Base-by-base conservation (phyloP, 2,797 vertebrate species). In the Sebastolobus alascanus region DNA sequence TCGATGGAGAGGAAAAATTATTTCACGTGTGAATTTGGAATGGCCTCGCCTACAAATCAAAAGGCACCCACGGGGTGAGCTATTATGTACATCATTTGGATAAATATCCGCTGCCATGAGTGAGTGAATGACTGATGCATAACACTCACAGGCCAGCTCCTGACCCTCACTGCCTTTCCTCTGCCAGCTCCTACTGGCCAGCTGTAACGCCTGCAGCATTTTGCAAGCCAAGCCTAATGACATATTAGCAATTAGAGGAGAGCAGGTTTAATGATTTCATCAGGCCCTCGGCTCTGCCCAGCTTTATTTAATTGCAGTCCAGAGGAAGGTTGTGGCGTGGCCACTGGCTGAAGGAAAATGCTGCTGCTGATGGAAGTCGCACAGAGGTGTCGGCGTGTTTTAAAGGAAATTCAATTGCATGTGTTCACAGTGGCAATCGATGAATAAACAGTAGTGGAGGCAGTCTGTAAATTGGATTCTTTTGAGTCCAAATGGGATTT, bases 191-290 rank as follows among this genome's bases (percentile, higher is more conserved):
- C 77, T 61, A 38, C 52, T 33, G 63, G 25, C 64, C 46, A 77
- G 65, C 73, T 79, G 69, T 52, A 80, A 80, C 33, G 86, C 52
- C 73, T 5, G 1, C 61, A 61, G 76, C 81, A 67, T 82, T 81
- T 77, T 64, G 77, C 63, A 78, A 79, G 75, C 76, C 79, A 67
- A 73, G 73, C 72, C 74, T 66, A 61, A 85, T 89, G 89, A 87
- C 76, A 68, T 75, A 90, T 89, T 69, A 85, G 75, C 89, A 92
- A 82, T 91, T 85, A 84, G 84, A 90, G 46, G 83, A 75, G 81
- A 87, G 82, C 78, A 84, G 68, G 59, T 89, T 84, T 80, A 81
- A 88, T 90, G 80, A 87, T 89, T 87, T 83, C 79, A 83, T 81
- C 85, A 65, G 75, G 40, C 71, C 55, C 35, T 29, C 0, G 0